Base-by-base conservation (phyloP, 2,113 vertebrate genomes). In the Onychostoma macrolepis region DNA sequence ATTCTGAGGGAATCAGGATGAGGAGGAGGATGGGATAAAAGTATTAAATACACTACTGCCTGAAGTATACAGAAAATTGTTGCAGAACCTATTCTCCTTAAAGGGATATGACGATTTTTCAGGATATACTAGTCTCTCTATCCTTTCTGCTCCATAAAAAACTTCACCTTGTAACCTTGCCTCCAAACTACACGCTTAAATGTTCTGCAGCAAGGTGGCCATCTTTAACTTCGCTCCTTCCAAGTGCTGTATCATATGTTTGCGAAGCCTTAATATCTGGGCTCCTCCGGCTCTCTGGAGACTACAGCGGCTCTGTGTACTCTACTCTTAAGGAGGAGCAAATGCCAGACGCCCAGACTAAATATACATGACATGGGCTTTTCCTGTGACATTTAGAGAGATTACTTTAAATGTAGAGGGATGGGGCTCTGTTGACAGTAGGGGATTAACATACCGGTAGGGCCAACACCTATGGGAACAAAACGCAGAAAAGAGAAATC, bases 401-500 rank as follows among this genome's bases (percentile, higher is more conserved):
- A 89, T 89, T 88, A 89, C 83, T 85, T 87, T 88, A 84, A 87
- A 87, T 83, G 87, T 81, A 88, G 56, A 87, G 74, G 85, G 86
- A 74, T 85, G 72, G 80, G 79, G 72, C 63, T 82, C 75, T 91
- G 87, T 88, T 90, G 89, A 91, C 89, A 86, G 80, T 78, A 65
- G 43, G 83, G 79, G 83, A 88, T 96, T 95, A 95, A 94, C 94
- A 94, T 91, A 91, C 93, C 93, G 89, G 91, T 91, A 91, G 90
- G 89, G 92, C 93, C 93, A 93, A 91, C 93, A 94, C 93, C 93
- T 75, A 6, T 85, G 93, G 92, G 92, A 91, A 90, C 90, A 91
- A 81, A 83, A 85, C 24, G 28, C 21, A 83, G 71, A 41, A 26
- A 65, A 74, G 7, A 58, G 45, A 72, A 72, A 41, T 26, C 17